Percentiles rank a stretch among this genome's conserved stretches.
These are phyloP conservation scores for Sebastes paucispinis DNA, from an alignment of 2,797 vertebrate species.

Conservation along the genomic window DNA sequence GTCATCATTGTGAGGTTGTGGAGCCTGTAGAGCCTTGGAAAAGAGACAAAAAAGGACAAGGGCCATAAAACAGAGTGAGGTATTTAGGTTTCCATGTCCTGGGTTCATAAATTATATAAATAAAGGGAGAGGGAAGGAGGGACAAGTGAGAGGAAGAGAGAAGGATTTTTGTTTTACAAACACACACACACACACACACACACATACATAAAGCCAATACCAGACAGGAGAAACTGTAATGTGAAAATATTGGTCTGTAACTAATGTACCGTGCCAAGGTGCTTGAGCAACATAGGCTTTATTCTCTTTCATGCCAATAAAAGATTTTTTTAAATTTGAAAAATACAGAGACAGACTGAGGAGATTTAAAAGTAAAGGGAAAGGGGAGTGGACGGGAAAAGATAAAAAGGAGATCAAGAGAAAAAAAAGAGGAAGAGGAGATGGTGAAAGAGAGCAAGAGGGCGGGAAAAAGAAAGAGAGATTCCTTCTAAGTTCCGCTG, in stretches of 20 bases:
- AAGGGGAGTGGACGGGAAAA: background rate
- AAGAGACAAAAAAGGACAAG: constrained; percentile 38
- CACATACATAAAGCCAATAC: background rate
- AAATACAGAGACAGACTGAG: background rate
- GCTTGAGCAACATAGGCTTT: background rate
- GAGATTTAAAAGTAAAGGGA: background rate
- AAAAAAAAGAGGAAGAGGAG: background rate
- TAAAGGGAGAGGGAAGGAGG: background rate
- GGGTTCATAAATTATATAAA: constrained; percentile 26
- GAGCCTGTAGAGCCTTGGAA: constrained; percentile 15
- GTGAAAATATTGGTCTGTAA: constrained; percentile 11
- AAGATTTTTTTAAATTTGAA: background rate
- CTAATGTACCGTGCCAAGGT: background rate
- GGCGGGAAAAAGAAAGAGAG: constrained; percentile 32
- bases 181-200: background rate
- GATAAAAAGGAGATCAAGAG: constrained; percentile 4
- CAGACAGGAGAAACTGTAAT: background rate
- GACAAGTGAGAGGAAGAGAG: background rate
- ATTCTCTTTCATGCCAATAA: background rate
- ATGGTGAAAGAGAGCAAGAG: constrained; percentile 22
- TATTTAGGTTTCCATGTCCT: constrained; percentile 26
- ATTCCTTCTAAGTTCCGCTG: constrained; percentile 41
- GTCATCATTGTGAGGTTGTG: constrained; percentile 4
- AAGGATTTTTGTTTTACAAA: constrained; percentile 14
- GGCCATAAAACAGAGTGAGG: constrained; percentile 4